phyloP scores from a whole-genome alignment of 2,797 vertebrate genomes.

The Pampus argenteus region DNA sequence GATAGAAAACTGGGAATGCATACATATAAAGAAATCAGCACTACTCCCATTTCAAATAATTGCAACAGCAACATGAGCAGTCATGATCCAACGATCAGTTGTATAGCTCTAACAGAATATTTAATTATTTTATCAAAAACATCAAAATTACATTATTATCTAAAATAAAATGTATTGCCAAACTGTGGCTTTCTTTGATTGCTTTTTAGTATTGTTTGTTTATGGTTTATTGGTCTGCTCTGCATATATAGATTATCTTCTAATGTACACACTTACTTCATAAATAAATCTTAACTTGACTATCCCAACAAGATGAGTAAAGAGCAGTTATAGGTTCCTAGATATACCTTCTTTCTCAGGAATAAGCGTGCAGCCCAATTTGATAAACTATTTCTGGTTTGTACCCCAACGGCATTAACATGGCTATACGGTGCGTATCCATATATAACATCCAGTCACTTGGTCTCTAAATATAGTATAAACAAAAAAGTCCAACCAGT shows the following conservation, averaged over 20 bases:
- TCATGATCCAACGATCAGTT: neutral
- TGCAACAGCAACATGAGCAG: neutral
- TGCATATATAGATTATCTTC: neutral
- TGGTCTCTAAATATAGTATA: conserved; percentile 5
- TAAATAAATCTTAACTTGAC: neutral
- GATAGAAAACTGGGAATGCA: neutral
- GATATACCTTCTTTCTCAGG: conserved; percentile 8
- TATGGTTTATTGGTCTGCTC: neutral
- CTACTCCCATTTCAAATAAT: neutral
- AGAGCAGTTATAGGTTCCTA: neutral
- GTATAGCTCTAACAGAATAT: neutral
- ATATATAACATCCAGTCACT: conserved; percentile 19
- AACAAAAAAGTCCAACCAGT: neutral
- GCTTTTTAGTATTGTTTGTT: neutral
- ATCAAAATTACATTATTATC: neutral
- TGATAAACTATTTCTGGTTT: conserved; percentile 14
- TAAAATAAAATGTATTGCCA: neutral
- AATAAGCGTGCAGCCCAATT: neutral
- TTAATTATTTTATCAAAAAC: neutral
- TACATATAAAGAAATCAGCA: neutral
- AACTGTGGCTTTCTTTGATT: neutral
- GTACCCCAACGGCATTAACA: conserved; percentile 4
- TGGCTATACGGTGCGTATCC: neutral
- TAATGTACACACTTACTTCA: conserved; percentile 1
- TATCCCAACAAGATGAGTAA: neutral